phyloP scores from a whole-genome alignment of 2,113 vertebrate genomes.

The Cisticola juncidis region DNA sequence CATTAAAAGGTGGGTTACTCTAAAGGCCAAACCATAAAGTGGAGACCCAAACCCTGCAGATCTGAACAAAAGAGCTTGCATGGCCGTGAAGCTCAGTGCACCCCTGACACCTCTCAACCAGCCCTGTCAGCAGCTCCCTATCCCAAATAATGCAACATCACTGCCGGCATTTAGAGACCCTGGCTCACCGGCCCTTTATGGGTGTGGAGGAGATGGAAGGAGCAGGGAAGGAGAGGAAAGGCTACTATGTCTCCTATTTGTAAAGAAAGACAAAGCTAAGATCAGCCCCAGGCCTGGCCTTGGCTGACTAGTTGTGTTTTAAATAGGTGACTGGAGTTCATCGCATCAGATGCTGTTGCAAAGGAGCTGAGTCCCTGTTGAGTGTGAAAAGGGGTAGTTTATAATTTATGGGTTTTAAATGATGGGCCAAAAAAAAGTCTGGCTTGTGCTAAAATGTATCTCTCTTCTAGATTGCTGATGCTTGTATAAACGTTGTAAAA shows the following conservation, averaged over 20 bases:
- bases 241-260: not conserved
- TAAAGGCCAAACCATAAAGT: not conserved
- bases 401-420: conserved; percentile 94
- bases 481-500: conserved; percentile 53
- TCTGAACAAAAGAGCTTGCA: not conserved
- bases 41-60: not conserved
- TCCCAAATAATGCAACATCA: not conserved
- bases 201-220: not conserved
- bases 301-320: conserved; percentile 8
- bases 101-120: not conserved
- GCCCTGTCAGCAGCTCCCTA: not conserved
- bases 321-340: conserved; percentile 51
- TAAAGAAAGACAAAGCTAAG: conserved; percentile 29
- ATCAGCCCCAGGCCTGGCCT: not conserved
- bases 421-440: conserved; percentile 83
- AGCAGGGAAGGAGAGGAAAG: not conserved
- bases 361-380: conserved; percentile 81
- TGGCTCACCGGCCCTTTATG: not conserved
- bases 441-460: conserved; percentile 73
- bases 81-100: accelerated
- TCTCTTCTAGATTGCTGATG: conserved; percentile 48
- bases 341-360: conserved; percentile 80
- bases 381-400: conserved; percentile 84
- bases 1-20: not conserved
- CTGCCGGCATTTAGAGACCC: not conserved